Percentiles rank a stretch among this genome's conserved stretches.
phyloP scores from a whole-genome alignment of 2,113 vertebrate species.

The Scortum barcoo region DNA sequence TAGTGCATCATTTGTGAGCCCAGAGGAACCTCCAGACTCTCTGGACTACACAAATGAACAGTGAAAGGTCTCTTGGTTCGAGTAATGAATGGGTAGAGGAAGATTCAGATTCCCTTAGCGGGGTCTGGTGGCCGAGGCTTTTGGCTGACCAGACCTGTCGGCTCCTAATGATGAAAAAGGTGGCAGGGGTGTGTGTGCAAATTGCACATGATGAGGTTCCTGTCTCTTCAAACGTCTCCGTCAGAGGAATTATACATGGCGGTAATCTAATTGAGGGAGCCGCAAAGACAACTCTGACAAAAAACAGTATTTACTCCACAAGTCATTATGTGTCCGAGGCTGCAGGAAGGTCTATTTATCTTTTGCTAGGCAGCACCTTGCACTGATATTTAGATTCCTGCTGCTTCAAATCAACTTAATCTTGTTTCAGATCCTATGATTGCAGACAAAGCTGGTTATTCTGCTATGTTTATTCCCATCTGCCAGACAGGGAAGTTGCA shows the following conservation, averaged over 20 bases:
- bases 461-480: slow-evolving; percentile 51
- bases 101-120: slow-evolving; percentile 28
- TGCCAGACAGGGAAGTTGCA: slow-evolving; percentile 28
- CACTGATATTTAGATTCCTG: slow-evolving; percentile 60
- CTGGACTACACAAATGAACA: slow-evolving; percentile 55
- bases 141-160: slow-evolving; percentile 50
- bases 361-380: slow-evolving; percentile 58
- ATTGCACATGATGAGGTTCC: slow-evolving; percentile 79
- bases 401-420: slow-evolving; percentile 72
- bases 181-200: slow-evolving; percentile 69
- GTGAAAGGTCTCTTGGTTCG: slow-evolving; percentile 52
- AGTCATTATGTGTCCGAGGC: slow-evolving; percentile 71
- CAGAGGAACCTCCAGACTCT: slow-evolving; percentile 31
- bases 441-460: slow-evolving; percentile 56
- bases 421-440: slow-evolving; percentile 56
- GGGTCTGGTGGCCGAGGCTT: slow-evolving; percentile 26
- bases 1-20: slow-evolving; percentile 49
- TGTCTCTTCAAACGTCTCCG: slow-evolving; percentile 61
- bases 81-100: slow-evolving; percentile 41
- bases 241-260: slow-evolving; percentile 68
- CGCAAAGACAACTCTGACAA: slow-evolving; percentile 70
- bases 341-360: slow-evolving; percentile 68
- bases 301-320: slow-evolving; percentile 71
- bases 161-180: slow-evolving; percentile 77
- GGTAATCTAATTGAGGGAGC: slow-evolving; percentile 74